These are phyloP conservation scores for Dioctria rufipes DNA, from an alignment of 2,888 invertebrate species.

Conservation along the genomic window DNA sequence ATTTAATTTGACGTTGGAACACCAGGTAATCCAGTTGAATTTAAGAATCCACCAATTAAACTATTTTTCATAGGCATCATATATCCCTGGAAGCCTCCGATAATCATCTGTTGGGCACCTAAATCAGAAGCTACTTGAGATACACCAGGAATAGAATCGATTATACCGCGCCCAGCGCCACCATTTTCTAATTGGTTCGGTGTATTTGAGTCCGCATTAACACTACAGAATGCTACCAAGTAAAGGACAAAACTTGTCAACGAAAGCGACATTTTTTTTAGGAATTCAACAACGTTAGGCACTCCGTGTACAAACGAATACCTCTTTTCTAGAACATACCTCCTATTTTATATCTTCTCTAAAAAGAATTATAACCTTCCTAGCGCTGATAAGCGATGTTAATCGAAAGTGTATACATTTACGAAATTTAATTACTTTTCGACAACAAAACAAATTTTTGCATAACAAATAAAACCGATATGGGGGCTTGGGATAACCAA, in stretches of 20 bases:
- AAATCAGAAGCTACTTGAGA: background rate
- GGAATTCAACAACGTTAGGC: background rate
- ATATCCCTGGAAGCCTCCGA: slow-evolving; percentile 34
- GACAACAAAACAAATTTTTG: slow-evolving; percentile 10
- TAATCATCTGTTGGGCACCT: slow-evolving; percentile 8
- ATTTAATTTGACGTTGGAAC: slow-evolving; percentile 5
- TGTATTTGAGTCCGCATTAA: background rate
- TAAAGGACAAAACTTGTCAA: background rate
- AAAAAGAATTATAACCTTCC: slow-evolving; percentile 9
- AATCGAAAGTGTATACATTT: background rate
- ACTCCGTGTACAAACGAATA: background rate
- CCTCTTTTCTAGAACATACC: background rate
- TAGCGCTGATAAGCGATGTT: background rate
- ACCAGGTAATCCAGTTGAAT: slow-evolving; percentile 1
- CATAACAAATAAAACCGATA: slow-evolving; percentile 9
- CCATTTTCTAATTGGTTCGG: background rate
- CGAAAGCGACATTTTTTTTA: slow-evolving; percentile 16
- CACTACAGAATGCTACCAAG: slow-evolving; percentile 1
- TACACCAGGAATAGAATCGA: slow-evolving; percentile 15
- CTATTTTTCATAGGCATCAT: slow-evolving; percentile 23
- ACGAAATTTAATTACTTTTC: slow-evolving; percentile 1
- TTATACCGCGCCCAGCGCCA: slow-evolving; percentile 6
- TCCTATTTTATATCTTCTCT: slow-evolving; percentile 15
- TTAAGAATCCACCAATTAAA: slow-evolving; percentile 24
- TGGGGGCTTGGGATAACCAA: slow-evolving; percentile 3